Base-by-base conservation (phyloP, 2,888 invertebrate species). In the Incurvaria masculella region DNA sequence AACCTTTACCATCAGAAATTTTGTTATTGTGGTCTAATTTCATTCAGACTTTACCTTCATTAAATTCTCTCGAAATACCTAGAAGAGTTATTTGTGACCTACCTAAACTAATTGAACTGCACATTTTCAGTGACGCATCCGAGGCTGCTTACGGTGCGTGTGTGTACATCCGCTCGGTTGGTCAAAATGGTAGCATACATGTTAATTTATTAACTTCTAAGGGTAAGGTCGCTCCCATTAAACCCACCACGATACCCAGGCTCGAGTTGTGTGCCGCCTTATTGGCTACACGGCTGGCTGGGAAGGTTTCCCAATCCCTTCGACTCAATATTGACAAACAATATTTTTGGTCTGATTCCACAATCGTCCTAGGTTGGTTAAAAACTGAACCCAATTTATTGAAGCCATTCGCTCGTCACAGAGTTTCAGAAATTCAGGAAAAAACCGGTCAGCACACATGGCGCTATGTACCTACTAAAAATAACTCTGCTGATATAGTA, bases 401-500 rank as follows among this genome's bases (percentile, higher is more conserved):
- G 5, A 53, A 57, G 47, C 45, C 51, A 1, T 57, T 55, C 45
- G 56, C 55, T 2, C 16, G 49, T 1, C 52, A 56, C 40, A 44
- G 57, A 16, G 51, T 56, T 1, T 21, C 17, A 11, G 52, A 52
- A 44, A 53, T 57, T 17, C 48, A 54, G 21, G 47, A 54, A 2
- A 20, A 8, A 19, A 46, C 49, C 3, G 8, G 6, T 11, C 45
- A 43, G 26, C 21, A 40, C 21, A 27, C 16, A 21, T 55, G 53
- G 55, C 38, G 45, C n/a, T 51, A 52, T 33, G 52, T 53, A 8
- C 56, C 53, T 18, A 50, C 56, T 1, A 45, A 45, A n/a, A 49
- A 51, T 4, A 56, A 54, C 26, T 53, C 51, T 2, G 55, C 51
- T 3, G 53, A 55, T 41, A 45, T 52, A 4, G 45, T 49, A 44